phyloP scores from a whole-genome alignment of 2,797 vertebrate species.

The Trematocara caparti region DNA sequence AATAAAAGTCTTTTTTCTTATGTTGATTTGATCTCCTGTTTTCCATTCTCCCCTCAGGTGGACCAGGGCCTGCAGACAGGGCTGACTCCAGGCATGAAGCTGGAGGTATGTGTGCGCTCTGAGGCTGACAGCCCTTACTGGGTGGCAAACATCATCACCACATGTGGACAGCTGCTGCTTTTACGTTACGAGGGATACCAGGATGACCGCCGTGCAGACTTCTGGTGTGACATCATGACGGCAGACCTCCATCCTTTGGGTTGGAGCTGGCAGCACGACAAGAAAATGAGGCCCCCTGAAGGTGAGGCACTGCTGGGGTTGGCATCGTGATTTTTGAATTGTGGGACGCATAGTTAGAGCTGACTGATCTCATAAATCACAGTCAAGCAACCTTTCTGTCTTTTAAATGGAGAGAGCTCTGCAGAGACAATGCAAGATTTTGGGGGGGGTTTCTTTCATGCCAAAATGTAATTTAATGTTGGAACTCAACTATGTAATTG shows the following conservation, averaged over 20 bases:
- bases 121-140: slow-evolving; percentile 88
- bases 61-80: slow-evolving; percentile 94
- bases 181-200: slow-evolving; percentile 93
- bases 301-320: slow-evolving; percentile 73
- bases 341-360: not conserved
- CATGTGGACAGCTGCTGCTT: slow-evolving; percentile 93
- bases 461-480: not conserved
- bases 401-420: not conserved
- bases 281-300: slow-evolving; percentile 88
- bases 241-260: slow-evolving; percentile 91
- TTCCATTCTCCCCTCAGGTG: slow-evolving; percentile 76
- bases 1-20: not conserved
- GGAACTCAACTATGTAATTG: not conserved
- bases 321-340: not conserved
- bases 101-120: slow-evolving; percentile 88
- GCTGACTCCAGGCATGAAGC: slow-evolving; percentile 93
- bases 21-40: not conserved
- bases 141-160: slow-evolving; percentile 91
- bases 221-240: slow-evolving; percentile 96
- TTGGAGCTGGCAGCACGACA: slow-evolving; percentile 91
- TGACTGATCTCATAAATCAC: not conserved
- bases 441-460: not conserved
- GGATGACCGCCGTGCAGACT: slow-evolving; percentile 92
- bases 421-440: not conserved
- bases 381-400: not conserved